Percentiles rank a stretch among this genome's conserved stretches.
These are phyloP conservation scores for Iselma pallidipennis DNA, from an alignment of 2,888 invertebrate genomes.

Conservation along the genomic window DNA sequence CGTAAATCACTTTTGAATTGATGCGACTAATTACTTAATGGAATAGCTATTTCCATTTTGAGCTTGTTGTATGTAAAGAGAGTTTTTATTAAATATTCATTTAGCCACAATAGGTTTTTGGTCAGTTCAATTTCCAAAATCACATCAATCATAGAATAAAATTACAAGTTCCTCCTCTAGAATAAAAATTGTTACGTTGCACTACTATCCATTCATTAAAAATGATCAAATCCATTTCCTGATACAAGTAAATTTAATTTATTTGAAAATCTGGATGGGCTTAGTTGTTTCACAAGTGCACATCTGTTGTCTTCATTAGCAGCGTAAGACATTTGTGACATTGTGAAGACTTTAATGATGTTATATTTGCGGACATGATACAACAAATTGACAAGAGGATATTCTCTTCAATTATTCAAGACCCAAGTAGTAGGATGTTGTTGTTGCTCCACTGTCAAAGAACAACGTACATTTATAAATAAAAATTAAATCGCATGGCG, in stretches of 20 bases:
- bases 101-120: constrained; percentile 34
- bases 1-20: constrained; percentile 43
- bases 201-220: too few relatives aligned
- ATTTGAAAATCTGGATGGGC: neutral
- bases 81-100: constrained; percentile 47
- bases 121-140: constrained; percentile 25
- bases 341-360: constrained; percentile 48
- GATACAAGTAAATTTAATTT: neutral
- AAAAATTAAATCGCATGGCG: too few relatives aligned
- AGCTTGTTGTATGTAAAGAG: constrained; percentile 27
- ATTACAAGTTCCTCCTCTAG: too few relatives aligned
- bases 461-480: neutral
- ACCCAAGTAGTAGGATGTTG: constrained; percentile 25
- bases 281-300: neutral
- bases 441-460: constrained; percentile 5
- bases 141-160: constrained; percentile 40
- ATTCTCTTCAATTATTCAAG: constrained; percentile 47
- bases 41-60: constrained; percentile 41
- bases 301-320: constrained; percentile 49
- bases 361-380: constrained; percentile 47
- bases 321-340: constrained; percentile 43
- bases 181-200: too few relatives aligned
- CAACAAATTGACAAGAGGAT: constrained; percentile 49
- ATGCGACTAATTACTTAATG: constrained; percentile 46
- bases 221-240: neutral